Percentiles rank a stretch among this genome's conserved stretches.
phyloP scores from a whole-genome alignment of 2,113 vertebrate genomes.

The Ophthalmotilapia sp. region DNA sequence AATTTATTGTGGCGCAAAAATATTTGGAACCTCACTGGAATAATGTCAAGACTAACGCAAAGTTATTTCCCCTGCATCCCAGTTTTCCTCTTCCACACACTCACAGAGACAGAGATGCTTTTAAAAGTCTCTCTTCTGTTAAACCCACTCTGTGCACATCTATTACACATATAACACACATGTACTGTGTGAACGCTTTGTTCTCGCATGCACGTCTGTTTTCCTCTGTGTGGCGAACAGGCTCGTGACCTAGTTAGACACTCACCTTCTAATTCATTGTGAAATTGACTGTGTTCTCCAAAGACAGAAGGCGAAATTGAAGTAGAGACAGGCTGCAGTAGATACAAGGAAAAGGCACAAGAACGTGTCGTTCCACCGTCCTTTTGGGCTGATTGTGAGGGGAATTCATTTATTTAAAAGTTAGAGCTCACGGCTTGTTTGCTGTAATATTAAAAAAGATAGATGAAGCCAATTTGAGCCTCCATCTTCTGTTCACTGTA shows the following conservation, averaged over 20 bases:
- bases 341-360: not conserved
- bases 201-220: not conserved
- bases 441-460: conserved; percentile 1
- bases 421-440: not conserved
- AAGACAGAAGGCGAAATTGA: conserved; percentile 21
- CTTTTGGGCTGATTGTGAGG: not conserved
- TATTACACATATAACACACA: not conserved
- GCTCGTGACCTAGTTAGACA: conserved; percentile 45
- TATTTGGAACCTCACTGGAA: conserved; percentile 12
- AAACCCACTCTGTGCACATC: not conserved
- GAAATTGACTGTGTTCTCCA: conserved; percentile 53
- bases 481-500: not conserved
- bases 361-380: not conserved
- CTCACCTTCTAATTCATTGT: conserved; percentile 56
- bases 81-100: not conserved
- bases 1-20: conserved; percentile 5
- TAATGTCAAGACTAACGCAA: conserved; percentile 14
- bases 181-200: not conserved
- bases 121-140: not conserved
- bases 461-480: not conserved
- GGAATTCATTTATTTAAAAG: conserved; percentile 8
- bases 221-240: not conserved
- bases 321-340: not conserved
- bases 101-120: not conserved
- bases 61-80: not conserved